Base-by-base conservation (phyloP, 2,113 vertebrate genomes). In the Camelus dromedarius region DNA sequence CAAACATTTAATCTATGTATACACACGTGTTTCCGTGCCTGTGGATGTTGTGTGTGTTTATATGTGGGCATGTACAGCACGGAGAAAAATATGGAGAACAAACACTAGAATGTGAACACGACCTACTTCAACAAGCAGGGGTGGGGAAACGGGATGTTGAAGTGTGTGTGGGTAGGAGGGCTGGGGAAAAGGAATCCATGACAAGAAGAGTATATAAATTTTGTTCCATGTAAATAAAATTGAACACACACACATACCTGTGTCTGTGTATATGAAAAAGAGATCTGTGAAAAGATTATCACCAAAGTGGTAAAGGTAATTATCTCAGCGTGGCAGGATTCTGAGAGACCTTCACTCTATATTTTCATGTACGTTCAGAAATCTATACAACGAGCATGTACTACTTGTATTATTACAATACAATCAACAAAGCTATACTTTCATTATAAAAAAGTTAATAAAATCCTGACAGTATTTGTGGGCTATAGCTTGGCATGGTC, bases 301-400 rank as follows among this genome's bases (percentile, higher is more conserved):
- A 64, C 9, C n/a, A 84, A 91, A 95, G 67, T 0, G 1, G 70
- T 58, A 88, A 72, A 38, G 28, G 3, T 64, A 5, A 38, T 28
- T 60, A 69, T 16, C 35, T 76, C 48, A 52, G 32, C 35, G 8
- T 80, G 64, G 70, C 48, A 50, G 15, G 35, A n/a, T 52, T 81
- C 32, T 13, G 20, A 8, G 16, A 20, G 11, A 30, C 7, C 18
- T 77, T 58, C 32, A 73, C 8, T 84, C 83, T 79, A 42, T 56
- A 83, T 84, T 84, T 88, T 64, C 67, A 90, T 50, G 16, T 60
- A 73, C 62, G 50, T 89, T 96, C 50, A 80, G 82, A 95, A 95
- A 95, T 52, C 58, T 58, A 75, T 19, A 77, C 32, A 91, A 56
- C 60, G 8, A 91, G 4, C 13, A 75, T 6, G 2, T 54, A 76